Base-by-base conservation (phyloP, 2,797 vertebrate species). In the Astyanax mexicanus region DNA sequence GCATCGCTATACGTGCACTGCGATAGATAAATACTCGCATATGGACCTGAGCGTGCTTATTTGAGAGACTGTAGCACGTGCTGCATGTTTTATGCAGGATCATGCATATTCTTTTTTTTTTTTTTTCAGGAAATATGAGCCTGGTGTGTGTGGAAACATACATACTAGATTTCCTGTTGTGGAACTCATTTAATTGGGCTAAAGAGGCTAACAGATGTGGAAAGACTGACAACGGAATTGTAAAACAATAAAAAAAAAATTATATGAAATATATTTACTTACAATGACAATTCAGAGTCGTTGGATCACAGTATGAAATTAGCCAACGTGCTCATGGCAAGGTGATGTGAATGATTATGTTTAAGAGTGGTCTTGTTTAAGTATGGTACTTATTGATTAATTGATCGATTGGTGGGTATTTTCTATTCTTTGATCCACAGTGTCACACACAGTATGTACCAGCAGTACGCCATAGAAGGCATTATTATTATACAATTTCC, bases 171-270 rank as follows among this genome's bases (percentile, higher is more conserved):
- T n/a, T 40, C 1, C 21, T 40, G 21, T n/a, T 12, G 17, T 40
- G 37, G 38, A 64, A 42, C n/a, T 21, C 60, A 64, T 64, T 64
- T 60, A 25, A 42, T 42, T 40, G n/a, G n/a, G n/a, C n/a, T n/a
- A n/a, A 6, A 64, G 19, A 11, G 38, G 38, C 19, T 23, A 60
- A 42, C n/a, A 42, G n/a, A 42, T 25, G 6, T 19, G 23, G 11
- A 21, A 19, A n/a, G 21, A 45, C 62, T 66, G 62, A 45, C 40
- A 47, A 66, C 45, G 11, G 29, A n/a, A 38, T 62, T 1, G 11
- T 42, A 25, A 42, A 42, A 25, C 62, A 42, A 65, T 66, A 21
- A 13, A 64, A 42, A 38, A 42, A 12, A 12, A 42, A 37, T 64
- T 25, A n/a, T n/a, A n/a, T n/a, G n/a, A n/a, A n/a, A n/a, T n/a